A percentile compares a stretch with the other conserved stretches of the same genome.
Conservation (phyloP, 2,113 vertebrate species). For the Antechinus flavipes region DNA sequence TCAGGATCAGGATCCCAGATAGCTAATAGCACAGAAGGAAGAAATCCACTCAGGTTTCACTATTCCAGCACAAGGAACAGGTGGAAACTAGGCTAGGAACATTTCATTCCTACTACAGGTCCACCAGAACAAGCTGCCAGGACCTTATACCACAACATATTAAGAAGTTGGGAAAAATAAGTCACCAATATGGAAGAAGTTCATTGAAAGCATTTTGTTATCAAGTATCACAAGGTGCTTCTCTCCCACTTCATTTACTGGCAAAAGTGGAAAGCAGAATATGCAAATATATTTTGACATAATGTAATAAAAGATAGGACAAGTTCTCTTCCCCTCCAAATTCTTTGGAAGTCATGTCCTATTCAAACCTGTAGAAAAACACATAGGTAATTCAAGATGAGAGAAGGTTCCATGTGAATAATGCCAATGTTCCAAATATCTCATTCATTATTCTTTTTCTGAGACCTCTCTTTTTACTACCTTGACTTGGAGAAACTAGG, state of each 20-base stretch:
- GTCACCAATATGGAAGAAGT: background rate
- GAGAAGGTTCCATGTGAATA: conserved; percentile 34
- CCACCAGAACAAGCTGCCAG: conserved; percentile 37
- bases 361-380: conserved; percentile 25
- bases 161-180: conserved; percentile 15
- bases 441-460: conserved; percentile 15
- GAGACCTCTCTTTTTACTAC: conserved; percentile 18
- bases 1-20: background rate
- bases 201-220: conserved; percentile 45
- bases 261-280: conserved; percentile 25
- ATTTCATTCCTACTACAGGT: conserved; percentile 3
- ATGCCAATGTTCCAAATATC: conserved; percentile 47
- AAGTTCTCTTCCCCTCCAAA: conserved; percentile 58
- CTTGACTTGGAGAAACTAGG: conserved; percentile 28
- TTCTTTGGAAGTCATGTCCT: conserved; percentile 19
- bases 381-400: background rate
- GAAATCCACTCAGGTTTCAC: conserved; percentile 55
- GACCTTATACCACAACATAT: background rate
- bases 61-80: conserved; percentile 52
- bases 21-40: conserved; percentile 42
- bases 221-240: conserved; percentile 3
- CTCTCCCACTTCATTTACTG: conserved; percentile 7
- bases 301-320: conserved; percentile 19
- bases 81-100: conserved; percentile 37
- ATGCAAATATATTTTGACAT: conserved; percentile 17